Conservation (phyloP, 2,113 vertebrate genomes). For the Notarius lentiginosus region DNA sequence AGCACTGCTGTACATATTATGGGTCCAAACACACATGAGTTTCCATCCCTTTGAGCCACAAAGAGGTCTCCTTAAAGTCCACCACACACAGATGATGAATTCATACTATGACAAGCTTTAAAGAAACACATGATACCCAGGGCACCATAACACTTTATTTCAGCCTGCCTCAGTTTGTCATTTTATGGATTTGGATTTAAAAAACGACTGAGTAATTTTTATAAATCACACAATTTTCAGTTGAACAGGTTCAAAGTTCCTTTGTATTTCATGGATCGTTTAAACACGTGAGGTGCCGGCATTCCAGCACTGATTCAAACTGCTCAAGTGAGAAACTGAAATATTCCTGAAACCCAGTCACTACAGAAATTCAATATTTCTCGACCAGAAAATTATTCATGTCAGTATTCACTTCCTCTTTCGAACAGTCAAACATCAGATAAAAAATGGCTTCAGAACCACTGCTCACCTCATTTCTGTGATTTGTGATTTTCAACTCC, state of each 20-base stretch:
- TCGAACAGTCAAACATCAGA: background rate
- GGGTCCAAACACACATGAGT: background rate
- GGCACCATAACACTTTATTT: background rate
- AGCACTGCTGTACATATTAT: too few species aligned
- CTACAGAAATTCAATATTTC: background rate
- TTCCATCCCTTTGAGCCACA: background rate
- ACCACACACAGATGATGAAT: background rate
- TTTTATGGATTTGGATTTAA: background rate
- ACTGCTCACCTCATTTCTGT: background rate
- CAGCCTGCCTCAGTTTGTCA: background rate
- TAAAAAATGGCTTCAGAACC: background rate
- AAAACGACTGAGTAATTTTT: background rate
- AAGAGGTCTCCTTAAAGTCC: too few species aligned
- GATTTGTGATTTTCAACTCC: too few species aligned
- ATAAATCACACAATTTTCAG: background rate
- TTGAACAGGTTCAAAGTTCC: background rate
- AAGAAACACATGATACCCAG: background rate
- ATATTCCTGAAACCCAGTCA: background rate
- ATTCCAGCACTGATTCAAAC: background rate
- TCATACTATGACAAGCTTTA: background rate
- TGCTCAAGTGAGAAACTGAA: background rate
- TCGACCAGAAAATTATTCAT: background rate
- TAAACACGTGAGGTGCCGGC: background rate
- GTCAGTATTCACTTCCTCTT: background rate
- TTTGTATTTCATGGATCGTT: background rate